Evolutionary conservation across 1,140 invertebrate genomes (phyloP).

Genomic region (Ectropis grisescens): DNA sequence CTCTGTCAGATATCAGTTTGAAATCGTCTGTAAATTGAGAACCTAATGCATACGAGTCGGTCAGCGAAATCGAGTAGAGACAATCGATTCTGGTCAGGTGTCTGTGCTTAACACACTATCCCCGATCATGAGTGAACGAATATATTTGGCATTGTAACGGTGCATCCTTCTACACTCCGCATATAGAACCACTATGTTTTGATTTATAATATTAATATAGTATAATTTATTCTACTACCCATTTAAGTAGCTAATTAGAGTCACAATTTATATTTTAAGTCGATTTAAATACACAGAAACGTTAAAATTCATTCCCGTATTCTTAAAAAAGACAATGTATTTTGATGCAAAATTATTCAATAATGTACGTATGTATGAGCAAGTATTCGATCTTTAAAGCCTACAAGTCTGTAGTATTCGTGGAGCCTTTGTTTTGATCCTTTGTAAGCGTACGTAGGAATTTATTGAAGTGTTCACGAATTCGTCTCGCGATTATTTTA

Average conservation of each 20-base stretch:
- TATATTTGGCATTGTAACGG: constrained; percentile 20
- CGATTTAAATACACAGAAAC: not conserved
- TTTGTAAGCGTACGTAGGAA: too few species aligned
- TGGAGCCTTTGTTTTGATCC: too few species aligned
- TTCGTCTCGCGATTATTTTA: too few species aligned
- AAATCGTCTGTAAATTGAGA: too few species aligned
- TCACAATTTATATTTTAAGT: not conserved
- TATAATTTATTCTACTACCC: not conserved
- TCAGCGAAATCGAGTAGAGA: constrained; percentile 18
- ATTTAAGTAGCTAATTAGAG: not conserved
- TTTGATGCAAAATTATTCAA: too few species aligned
- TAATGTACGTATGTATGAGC: too few species aligned
- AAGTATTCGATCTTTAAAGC: too few species aligned
- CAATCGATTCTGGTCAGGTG: constrained; percentile 34
- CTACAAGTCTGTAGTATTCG: too few species aligned
- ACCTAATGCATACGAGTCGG: too few species aligned
- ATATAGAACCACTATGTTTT: not conserved
- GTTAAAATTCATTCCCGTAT: not conserved
- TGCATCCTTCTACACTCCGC: constrained; percentile 18
- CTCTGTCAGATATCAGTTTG: too few species aligned
- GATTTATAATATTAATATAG: not conserved
- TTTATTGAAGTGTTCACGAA: too few species aligned
- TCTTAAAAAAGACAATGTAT: too few species aligned
- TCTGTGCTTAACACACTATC: constrained; percentile 32
- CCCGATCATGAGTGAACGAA: constrained; percentile 19